These are phyloP conservation scores for Littorina saxatilis DNA, from an alignment of 1,140 invertebrate species.

Conservation along the genomic window DNA sequence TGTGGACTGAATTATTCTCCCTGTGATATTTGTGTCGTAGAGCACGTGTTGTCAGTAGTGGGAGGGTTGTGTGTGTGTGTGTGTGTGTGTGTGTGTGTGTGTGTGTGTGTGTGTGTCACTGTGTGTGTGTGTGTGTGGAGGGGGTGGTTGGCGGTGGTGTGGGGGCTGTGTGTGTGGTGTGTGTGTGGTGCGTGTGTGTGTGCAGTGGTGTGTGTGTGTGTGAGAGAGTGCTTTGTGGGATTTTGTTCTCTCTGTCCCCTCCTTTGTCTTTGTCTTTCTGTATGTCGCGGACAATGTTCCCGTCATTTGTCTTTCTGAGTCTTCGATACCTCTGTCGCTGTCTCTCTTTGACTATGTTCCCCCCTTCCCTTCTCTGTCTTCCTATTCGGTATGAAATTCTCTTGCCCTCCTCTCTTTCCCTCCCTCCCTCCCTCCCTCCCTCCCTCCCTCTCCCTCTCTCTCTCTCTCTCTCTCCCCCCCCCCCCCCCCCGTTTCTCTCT, in stretches of 20 bases:
- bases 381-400: not conserved
- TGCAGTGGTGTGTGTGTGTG: too few relatives aligned
- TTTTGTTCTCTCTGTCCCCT: not conserved
- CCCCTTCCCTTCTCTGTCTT: not conserved
- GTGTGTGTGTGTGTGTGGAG: not conserved
- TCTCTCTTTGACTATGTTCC: not conserved
- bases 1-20: not conserved
- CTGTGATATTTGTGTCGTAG: not conserved
- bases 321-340: not conserved
- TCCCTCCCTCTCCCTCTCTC: not conserved
- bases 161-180: too few relatives aligned
- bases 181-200: too few relatives aligned
- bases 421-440: not conserved
- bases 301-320: not conserved
- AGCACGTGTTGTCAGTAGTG: too few relatives aligned
- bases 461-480: slow-evolving; percentile 4
- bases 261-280: not conserved
- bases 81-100: slow-evolving; percentile 18
- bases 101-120: not conserved
- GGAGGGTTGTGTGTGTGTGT: not conserved
- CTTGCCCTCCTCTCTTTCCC: not conserved
- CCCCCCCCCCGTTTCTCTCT: not conserved
- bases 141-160: too few relatives aligned
- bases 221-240: too few relatives aligned
- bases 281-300: too few relatives aligned